Base-by-base conservation (phyloP, 2,113 vertebrate genomes). In the Brachyistius frenatus region DNA sequence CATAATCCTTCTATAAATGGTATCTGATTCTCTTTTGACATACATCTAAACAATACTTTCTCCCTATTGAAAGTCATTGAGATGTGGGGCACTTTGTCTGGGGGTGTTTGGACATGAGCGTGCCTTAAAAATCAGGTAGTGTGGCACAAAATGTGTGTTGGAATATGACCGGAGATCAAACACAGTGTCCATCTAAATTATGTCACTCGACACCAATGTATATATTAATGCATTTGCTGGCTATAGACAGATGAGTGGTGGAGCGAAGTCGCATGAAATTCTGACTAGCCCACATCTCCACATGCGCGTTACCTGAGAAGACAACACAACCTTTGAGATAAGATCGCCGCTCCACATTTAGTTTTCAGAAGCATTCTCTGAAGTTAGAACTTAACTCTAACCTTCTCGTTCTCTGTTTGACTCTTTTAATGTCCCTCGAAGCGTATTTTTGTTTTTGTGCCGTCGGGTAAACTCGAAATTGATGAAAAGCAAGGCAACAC, bases 401-500 rank as follows among this genome's bases (percentile, higher is more conserved):
- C n/a, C 63, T 66, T 63, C 11, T 35, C 41, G 37, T 37, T 2
- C 37, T 67, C 62, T 76, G 50, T 72, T 66, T 37, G 31, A 9
- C 69, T 39, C 15, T 62, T 53, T 50, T 36, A 66, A 32, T 53
- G 23, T 64, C 55, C 35, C 44, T 66, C 32, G 11, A 39, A 23
- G 23, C 23, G 23, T 23, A 23, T 23, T 23, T 53, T 49, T 33
- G 65, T 35, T 65, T 65, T 57, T 68, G 8, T 62, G 39, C 57
- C 44, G 52, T 14, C 36, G 31, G 65, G 31, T 60, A 33, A 63
- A 66, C 57, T 78, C 10, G 60, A 53, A 53, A 76, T 58, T 66
- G 66, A 86, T 68, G 64, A 77, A 76, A 76, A 66, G 47, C 50
- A 33, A 84, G 72, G 41, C 53, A 23, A 71, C 47, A 41, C 47